Base-by-base conservation (phyloP, 1,140 invertebrate genomes). In the Pogonognathellus flavescens region DNA sequence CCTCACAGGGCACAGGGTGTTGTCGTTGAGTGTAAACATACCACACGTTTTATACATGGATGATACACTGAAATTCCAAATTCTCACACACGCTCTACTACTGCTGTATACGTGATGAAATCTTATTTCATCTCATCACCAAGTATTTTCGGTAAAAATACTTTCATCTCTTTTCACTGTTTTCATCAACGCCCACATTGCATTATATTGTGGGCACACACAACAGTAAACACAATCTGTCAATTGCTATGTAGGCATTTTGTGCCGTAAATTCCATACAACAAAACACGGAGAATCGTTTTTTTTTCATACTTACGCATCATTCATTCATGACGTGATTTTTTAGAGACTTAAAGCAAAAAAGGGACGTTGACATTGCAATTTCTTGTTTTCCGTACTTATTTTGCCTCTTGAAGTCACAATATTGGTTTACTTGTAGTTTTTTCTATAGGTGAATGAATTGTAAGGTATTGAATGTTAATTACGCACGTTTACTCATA, bases 31-130 rank as follows among this genome's bases (percentile, higher is more conserved):
- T 20, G 18, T 20, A 20, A 11, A 60, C 22, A 60, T 60, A 41
- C 14, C 31, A 16, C 25, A 14, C 22, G 1, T 41, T 41, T 41
- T 41, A 41, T 41, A 41, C 31, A 25, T 70, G 66, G 31, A 13
- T 72, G 66, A 76, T n/a, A 76, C 70, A 76, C 7, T 0, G 66
- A 76, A 31, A 76, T 76, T 76, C 41, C 31, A 31, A 76, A 49
- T n/a, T 41, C 22, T 6, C 13, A 25, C 14, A 16, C 16, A 2
- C 18, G 31, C 31, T 31, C 16, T n/a, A n/a, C 16, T n/a, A n/a
- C 70, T 49, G 62, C 25, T 70, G 9, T 25, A 25, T 31, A 13
- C 22, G 4, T 50, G 31, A 13, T 31, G 16, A 70, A 70, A 70
- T 70, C 66, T 41, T 41, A 50, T 76, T 76, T 76, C 41, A 49